Conservation (phyloP, 2,113 vertebrate species). For the Platysteira castanea region DNA sequence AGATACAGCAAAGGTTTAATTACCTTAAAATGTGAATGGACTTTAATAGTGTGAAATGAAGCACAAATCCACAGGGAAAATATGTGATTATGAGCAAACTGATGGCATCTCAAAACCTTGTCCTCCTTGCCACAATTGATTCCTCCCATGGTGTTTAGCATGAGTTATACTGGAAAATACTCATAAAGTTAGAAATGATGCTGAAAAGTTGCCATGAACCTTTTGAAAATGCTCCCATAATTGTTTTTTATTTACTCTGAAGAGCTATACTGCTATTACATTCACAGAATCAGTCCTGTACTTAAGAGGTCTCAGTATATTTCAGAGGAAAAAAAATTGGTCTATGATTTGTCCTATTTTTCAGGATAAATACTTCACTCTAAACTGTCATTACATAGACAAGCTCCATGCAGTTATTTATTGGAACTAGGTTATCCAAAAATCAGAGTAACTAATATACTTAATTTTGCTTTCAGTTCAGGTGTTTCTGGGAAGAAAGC, state of each 20-base stretch:
- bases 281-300: not conserved
- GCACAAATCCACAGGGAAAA: not conserved
- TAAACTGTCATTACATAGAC: not conserved
- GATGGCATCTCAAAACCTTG: not conserved
- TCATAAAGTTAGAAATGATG: not conserved
- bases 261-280: not conserved
- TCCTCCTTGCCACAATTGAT: not conserved
- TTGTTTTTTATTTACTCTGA: not conserved
- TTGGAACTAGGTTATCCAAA: not conserved
- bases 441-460: not conserved
- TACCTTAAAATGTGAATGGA: not conserved
- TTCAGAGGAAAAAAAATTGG: not conserved
- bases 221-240: not conserved
- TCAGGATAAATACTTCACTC: not conserved
- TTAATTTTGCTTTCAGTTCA: not conserved
- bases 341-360: not conserved
- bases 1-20: not conserved
- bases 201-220: not conserved
- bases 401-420: not conserved
- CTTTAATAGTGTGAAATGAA: not conserved
- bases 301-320: not conserved
- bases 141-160: not conserved
- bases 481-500: not conserved
- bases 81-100: not conserved
- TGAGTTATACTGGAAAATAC: not conserved